A percentile compares a stretch with the other conserved stretches of the same genome.
Conservation (phyloP, 2,797 vertebrate species). For the Mastacembelus armatus region DNA sequence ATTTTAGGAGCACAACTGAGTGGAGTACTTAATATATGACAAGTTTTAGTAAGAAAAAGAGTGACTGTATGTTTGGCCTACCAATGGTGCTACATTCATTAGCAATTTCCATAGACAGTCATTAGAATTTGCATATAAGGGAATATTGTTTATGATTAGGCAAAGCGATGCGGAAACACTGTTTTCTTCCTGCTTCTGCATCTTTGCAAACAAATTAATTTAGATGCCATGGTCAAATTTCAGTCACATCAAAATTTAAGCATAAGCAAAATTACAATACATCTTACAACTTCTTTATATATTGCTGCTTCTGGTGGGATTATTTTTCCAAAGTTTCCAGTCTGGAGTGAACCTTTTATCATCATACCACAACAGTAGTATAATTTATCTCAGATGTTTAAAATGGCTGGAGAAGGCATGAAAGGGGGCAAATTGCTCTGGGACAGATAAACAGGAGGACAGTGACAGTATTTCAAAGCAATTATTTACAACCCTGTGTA, state of each 20-base stretch:
- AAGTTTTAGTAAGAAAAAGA: neutral
- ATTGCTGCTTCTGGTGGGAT: no score
- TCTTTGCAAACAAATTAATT: neutral
- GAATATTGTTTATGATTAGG: neutral
- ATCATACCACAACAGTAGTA: neutral
- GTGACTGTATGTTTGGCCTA: neutral
- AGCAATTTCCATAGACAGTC: neutral
- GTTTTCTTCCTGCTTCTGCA: constrained; percentile 4
- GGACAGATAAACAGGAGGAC: neutral
- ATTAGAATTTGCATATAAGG: neutral
- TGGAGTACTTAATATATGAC: neutral
- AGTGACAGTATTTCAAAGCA: no score
- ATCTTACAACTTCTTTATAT: no score
- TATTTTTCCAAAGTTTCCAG: no score
- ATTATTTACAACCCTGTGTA: no score
- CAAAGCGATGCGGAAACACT: neutral
- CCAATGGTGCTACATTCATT: neutral
- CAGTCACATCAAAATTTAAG: no score
- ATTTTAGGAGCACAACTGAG: neutral
- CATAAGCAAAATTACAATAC: no score
- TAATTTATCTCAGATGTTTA: no score
- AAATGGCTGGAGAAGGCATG: neutral
- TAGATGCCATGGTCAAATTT: neutral
- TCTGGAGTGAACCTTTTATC: no score
- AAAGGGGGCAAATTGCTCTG: neutral